These are phyloP conservation scores for Paralichthys olivaceus DNA, from an alignment of 2,113 vertebrate species.

Conservation along the genomic window DNA sequence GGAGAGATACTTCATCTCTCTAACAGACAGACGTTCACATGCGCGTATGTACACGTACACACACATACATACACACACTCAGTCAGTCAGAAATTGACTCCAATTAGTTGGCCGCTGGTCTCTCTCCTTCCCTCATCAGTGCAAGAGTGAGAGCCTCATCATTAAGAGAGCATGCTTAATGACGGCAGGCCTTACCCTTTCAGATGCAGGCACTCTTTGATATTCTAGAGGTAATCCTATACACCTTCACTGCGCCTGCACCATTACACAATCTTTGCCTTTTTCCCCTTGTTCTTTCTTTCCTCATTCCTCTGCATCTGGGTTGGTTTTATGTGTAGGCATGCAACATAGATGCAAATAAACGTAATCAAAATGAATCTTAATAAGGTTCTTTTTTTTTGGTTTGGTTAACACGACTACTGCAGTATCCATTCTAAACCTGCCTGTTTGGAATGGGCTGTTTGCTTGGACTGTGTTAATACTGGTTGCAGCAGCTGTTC, in stretches of 20 bases:
- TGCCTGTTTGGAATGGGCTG: no score
- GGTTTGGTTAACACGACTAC: no score
- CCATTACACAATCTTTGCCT: constrained; percentile 13
- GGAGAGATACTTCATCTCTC: constrained; percentile 17
- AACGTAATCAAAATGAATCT: neutral
- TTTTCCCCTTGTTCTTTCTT: constrained; percentile 28
- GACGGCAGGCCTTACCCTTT: constrained; percentile 59
- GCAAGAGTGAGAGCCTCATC: constrained; percentile 71
- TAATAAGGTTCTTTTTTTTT: neutral
- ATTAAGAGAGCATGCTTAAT: constrained; percentile 75
- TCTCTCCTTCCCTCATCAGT: constrained; percentile 69
- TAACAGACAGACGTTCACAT: constrained; percentile 14
- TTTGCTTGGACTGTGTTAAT: no score
- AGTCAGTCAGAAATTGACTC: constrained; percentile 73
- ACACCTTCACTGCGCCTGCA: constrained; percentile 47
- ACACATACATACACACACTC: constrained; percentile 29
- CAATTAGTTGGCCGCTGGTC: constrained; percentile 72
- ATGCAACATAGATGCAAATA: neutral
- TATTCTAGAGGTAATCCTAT: constrained; percentile 69
- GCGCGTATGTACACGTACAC: constrained; percentile 11
- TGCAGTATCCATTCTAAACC: no score
- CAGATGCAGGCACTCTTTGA: constrained; percentile 68
- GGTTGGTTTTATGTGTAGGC: neutral
- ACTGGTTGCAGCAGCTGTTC: no score
- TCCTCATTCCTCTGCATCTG: constrained; percentile 21